Evolutionary conservation across 2,797 vertebrate species (phyloP).

Genomic region (Arctocebus calabarensis): DNA sequence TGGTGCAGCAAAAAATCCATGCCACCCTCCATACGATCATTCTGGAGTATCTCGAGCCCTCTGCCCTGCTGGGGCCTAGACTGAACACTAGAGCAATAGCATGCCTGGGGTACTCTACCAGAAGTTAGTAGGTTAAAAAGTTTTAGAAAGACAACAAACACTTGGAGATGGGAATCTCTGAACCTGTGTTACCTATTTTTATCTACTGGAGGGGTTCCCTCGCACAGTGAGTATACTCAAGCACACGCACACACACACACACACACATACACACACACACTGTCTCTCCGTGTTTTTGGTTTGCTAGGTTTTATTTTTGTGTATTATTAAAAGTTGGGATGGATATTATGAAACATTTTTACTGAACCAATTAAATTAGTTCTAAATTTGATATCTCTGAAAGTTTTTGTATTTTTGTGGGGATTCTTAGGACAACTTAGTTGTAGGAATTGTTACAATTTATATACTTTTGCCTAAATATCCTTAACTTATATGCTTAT

Average conservation of each 20-base stretch:
- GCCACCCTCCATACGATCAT: background rate
- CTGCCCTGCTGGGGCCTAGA: background rate
- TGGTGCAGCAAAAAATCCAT: background rate
- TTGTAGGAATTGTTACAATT: background rate
- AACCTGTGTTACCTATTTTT: background rate
- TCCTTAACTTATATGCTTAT: background rate
- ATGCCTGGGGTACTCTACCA: background rate
- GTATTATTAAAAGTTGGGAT: background rate
- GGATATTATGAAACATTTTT: constrained; percentile 30
- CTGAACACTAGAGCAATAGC: background rate
- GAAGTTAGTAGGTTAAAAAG: background rate
- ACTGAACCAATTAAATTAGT: background rate
- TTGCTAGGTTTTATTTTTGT: background rate
- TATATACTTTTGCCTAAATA: background rate
- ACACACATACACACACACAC: background rate
- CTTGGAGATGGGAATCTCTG: background rate
- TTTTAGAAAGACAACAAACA: background rate
- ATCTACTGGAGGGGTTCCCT: background rate
- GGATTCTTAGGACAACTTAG: background rate
- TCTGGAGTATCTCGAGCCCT: background rate
- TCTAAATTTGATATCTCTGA: constrained; percentile 30
- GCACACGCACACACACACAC: background rate
- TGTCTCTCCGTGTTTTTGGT: background rate
- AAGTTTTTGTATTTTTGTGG: background rate
- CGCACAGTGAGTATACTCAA: background rate